These are phyloP conservation scores for Mythimna vitellina DNA, from an alignment of 2,888 invertebrate species.

Conservation along the genomic window DNA sequence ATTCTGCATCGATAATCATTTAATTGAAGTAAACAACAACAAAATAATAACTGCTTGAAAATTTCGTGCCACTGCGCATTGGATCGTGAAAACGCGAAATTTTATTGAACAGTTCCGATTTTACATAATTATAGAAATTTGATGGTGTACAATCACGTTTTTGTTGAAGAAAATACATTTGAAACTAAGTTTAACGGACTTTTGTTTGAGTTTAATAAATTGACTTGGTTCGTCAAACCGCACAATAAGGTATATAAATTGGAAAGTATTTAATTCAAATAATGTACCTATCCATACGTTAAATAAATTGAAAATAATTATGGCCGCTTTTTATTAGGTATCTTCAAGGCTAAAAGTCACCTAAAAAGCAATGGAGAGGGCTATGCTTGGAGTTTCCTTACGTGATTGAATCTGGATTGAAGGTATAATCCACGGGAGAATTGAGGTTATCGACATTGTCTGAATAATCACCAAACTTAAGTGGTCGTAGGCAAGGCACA, in stretches of 20 bases:
- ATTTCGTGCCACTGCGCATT: neutral
- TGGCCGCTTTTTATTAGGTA: too few relatives aligned
- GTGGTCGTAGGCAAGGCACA: too few relatives aligned
- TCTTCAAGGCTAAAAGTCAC: too few relatives aligned
- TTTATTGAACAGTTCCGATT: conserved; percentile 23
- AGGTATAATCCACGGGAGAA: too few relatives aligned
- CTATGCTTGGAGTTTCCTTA: too few relatives aligned
- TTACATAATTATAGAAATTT: conserved; percentile 29
- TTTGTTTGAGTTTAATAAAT: conserved; percentile 40
- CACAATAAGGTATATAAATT: conserved; percentile 29
- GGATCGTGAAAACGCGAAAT: conserved; percentile 9
- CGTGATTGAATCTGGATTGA: too few relatives aligned
- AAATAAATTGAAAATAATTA: too few relatives aligned
- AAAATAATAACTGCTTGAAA: neutral
- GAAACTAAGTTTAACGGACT: conserved; percentile 2
- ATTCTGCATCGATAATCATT: neutral
- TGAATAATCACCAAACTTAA: too few relatives aligned
- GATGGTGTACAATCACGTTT: conserved; percentile 25
- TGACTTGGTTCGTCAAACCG: conserved; percentile 31
- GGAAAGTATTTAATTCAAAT: conserved; percentile 1
- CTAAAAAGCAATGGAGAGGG: too few relatives aligned
- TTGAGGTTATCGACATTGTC: too few relatives aligned
- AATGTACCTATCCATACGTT: neutral
- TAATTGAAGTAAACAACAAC: neutral
- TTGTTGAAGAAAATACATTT: conserved; percentile 30